phyloP scores from a whole-genome alignment of 2,888 invertebrate species.

The Monopis laevigella region DNA sequence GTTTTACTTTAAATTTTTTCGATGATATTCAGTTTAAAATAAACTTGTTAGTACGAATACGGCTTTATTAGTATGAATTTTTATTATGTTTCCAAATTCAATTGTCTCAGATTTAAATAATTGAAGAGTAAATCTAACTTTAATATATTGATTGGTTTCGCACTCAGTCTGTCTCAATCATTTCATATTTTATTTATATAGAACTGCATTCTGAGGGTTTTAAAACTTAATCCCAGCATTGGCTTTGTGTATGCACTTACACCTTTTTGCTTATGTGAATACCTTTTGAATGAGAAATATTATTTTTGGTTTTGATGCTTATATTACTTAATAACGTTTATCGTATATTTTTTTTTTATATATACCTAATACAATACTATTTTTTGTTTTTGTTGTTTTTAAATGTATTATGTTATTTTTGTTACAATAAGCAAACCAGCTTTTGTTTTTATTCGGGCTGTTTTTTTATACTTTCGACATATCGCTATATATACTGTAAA shows the following conservation, averaged over 20 bases:
- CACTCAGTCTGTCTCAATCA: conserved; percentile 9
- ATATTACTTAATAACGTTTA: neutral
- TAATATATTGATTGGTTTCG: conserved; percentile 8
- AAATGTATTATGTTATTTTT: too few relatives aligned
- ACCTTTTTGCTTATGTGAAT: conserved; percentile 41
- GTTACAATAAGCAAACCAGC: too few relatives aligned
- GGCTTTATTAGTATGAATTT: neutral
- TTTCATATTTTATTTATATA: conserved; percentile 8
- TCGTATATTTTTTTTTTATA: neutral
- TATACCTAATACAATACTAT: too few relatives aligned
- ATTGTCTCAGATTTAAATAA: neutral
- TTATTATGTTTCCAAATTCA: neutral
- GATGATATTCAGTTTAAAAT: neutral
- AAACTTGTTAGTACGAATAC: neutral
- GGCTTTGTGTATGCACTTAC: conserved; percentile 50
- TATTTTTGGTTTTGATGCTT: neutral
- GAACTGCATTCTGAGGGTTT: conserved; percentile 20
- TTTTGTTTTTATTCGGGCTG: too few relatives aligned
- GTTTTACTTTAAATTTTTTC: neutral
- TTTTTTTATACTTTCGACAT: too few relatives aligned
- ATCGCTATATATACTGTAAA: too few relatives aligned
- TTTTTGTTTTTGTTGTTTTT: too few relatives aligned
- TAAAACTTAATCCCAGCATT: conserved; percentile 37
- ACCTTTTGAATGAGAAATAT: neutral
- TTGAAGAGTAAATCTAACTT: conserved; percentile 3